Percentiles rank a stretch among this genome's conserved stretches.
Evolutionary conservation across 2,113 vertebrate species (phyloP).

Genomic region (Pluvianellus socialis): DNA sequence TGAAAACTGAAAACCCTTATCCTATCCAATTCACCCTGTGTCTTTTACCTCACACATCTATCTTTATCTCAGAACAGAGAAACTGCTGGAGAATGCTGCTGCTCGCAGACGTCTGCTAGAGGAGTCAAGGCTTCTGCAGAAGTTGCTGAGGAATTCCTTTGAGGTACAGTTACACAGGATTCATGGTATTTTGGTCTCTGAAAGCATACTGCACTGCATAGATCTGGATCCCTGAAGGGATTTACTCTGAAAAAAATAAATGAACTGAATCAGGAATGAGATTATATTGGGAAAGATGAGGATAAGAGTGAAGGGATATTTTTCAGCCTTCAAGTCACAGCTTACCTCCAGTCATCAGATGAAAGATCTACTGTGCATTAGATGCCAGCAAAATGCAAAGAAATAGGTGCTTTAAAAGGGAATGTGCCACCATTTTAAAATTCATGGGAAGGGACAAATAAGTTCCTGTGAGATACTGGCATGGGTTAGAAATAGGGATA

Average conservation of each 20-base stretch:
- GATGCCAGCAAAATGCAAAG: background rate
- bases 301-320: background rate
- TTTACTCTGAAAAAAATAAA: background rate
- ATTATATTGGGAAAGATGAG: background rate
- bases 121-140: conserved; percentile 79
- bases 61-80: conserved; percentile 73
- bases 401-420: background rate
- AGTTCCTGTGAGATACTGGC: background rate
- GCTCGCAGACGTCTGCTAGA: conserved; percentile 72
- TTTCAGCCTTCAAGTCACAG: background rate
- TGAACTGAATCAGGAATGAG: background rate
- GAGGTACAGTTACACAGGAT: conserved; percentile 74
- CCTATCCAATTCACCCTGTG: background rate
- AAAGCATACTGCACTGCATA: background rate
- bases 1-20: background rate
- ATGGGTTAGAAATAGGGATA: background rate
- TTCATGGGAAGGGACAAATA: background rate
- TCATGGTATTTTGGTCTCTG: background rate
- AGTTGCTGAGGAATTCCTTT: conserved; percentile 81
- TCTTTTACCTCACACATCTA: background rate
- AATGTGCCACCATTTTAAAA: background rate
- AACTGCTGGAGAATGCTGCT: conserved; percentile 75
- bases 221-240: background rate
- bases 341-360: background rate
- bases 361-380: background rate